These are phyloP conservation scores for Patagioenas fasciata DNA, from an alignment of 2,113 vertebrate species.

Conservation along the genomic window DNA sequence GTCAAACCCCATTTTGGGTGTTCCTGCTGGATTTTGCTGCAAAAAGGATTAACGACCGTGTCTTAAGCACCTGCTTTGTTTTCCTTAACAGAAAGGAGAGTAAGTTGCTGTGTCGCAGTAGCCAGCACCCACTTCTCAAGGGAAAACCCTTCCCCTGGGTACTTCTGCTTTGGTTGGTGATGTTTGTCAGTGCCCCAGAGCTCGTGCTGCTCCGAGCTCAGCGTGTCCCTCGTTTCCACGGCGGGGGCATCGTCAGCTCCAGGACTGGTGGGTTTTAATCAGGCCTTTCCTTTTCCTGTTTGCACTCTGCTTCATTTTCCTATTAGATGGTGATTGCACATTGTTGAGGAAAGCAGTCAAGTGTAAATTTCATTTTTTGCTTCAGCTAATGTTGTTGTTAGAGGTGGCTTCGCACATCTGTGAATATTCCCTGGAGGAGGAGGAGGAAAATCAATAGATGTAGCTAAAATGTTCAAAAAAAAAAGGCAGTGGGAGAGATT, in stretches of 20 bases:
- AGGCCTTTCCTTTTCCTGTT: constrained; percentile 56
- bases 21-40: neutral
- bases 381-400: constrained; percentile 69
- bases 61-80: neutral
- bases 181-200: neutral
- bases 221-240: neutral
- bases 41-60: rapidly evolving
- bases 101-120: rapidly evolving
- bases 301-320: constrained; percentile 64
- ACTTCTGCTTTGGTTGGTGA: neutral
- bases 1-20: neutral
- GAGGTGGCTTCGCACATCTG: constrained; percentile 66
- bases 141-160: neutral
- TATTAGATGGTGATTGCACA: constrained; percentile 64
- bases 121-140: neutral
- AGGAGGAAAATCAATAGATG: constrained; percentile 56
- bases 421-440: constrained; percentile 60
- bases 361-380: constrained; percentile 77
- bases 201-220: neutral
- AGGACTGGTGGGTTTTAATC: constrained; percentile 28
- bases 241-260: neutral
- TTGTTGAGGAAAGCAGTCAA: constrained; percentile 66
- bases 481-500: neutral
- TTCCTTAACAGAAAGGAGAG: neutral
- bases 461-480: constrained; percentile 15